Conservation (phyloP, 2,797 vertebrate species). For the Ceyx erithaca region DNA sequence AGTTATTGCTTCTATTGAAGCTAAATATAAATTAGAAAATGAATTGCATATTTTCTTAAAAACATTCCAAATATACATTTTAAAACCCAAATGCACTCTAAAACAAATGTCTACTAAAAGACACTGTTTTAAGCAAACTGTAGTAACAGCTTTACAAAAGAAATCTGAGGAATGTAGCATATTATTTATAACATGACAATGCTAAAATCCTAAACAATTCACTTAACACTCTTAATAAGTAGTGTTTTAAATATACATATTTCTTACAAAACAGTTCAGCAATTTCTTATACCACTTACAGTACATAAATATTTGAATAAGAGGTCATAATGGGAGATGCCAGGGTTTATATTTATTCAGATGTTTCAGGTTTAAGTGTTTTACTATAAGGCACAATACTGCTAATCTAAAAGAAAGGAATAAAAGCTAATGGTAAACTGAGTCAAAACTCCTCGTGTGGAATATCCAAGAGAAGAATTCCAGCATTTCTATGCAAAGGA, state of each 20-base stretch:
- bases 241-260: slow-evolving; percentile 56
- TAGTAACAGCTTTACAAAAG: slow-evolving; percentile 50
- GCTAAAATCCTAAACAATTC: slow-evolving; percentile 55
- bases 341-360: slow-evolving; percentile 54
- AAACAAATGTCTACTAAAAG: slow-evolving; percentile 48
- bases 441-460: not conserved
- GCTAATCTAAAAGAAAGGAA: slow-evolving; percentile 59
- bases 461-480: slow-evolving; percentile 13
- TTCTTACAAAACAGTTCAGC: slow-evolving; percentile 67
- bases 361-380: slow-evolving; percentile 46
- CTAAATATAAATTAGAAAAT: slow-evolving; percentile 61
- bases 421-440: slow-evolving; percentile 26
- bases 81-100: slow-evolving; percentile 47
- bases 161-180: slow-evolving; percentile 48
- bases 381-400: slow-evolving; percentile 70
- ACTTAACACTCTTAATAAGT: slow-evolving; percentile 33
- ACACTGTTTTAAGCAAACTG: slow-evolving; percentile 50
- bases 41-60: slow-evolving; percentile 67
- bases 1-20: slow-evolving; percentile 64
- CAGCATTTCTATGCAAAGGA: slow-evolving; percentile 16
- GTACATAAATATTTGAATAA: slow-evolving; percentile 57
- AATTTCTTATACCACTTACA: slow-evolving; percentile 54
- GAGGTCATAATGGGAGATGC: slow-evolving; percentile 52
- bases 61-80: slow-evolving; percentile 63
- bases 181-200: slow-evolving; percentile 48